Evolutionary conservation across 2,797 vertebrate species (phyloP), one percentile per base, ranked within the genome.

Genomic region (Anguilla megastoma): DNA sequence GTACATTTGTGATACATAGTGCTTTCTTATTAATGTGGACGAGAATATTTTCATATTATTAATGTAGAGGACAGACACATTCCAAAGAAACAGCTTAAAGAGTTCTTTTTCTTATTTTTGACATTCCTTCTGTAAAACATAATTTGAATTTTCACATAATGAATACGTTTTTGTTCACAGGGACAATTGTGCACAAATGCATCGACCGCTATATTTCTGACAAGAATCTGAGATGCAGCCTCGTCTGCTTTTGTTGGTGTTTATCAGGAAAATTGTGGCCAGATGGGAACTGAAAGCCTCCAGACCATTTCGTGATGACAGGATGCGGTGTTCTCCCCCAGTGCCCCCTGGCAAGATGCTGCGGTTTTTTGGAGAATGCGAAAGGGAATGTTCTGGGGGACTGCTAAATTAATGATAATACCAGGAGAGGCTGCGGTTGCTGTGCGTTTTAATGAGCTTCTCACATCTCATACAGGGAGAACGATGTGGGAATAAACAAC

Each of bases 321-420:
- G 45, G 79, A 50, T 24, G 18, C 48, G 41, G 45, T 48, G 45
- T 48, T 82, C 41, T 8, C 79, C 41, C 45, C 79, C 79, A 48
- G 7, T 30, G 79, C 41, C 79, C 24, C 36, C 33, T 66, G 36
- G 60, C 33, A 85, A 41, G 30, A 2, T 6, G 60, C 24, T 30
- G 41, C n/a, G 45, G 36, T 63, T 48, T 36, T 54, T 58, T 2
- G 56, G 41, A 33, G 10, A 27, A 66, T 18, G 14, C 60, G 36
- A 16, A 58, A 56, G 16, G 18, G 56, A 41, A 60, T 27, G 21
- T 4, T 66, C 21, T 48, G 36, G 36, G 41, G 56, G 54, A 58
- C 80, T 83, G 48, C 21, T 41, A 60, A 71, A 71, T 88, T 88
- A 71, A 88, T 88, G 87, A 88, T 74, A 48, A 85, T 56, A 58